Percentiles rank a stretch among this genome's conserved stretches.
Evolutionary conservation across 2,797 vertebrate genomes (phyloP).

Genomic region (Crenichthys baileyi): DNA sequence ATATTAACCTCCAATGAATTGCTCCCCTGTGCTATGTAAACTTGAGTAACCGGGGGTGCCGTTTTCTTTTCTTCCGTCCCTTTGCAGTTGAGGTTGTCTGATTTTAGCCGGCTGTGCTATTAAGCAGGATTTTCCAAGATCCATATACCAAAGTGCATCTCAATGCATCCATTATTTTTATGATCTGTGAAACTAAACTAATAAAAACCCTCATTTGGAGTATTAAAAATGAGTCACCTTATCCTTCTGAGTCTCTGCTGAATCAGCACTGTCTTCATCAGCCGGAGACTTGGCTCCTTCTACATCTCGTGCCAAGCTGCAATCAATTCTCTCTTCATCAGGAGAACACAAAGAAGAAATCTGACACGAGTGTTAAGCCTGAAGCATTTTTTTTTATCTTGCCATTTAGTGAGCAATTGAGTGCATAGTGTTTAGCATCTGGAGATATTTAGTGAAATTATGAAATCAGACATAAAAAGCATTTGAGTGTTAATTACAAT

Average conservation of each 20-base stretch:
- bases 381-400: not conserved
- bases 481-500: not conserved
- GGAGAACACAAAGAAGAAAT: conserved; percentile 12
- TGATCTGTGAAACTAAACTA: conserved; percentile 60
- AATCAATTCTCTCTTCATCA: conserved; percentile 41
- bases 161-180: conserved; percentile 52
- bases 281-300: conserved; percentile 35
- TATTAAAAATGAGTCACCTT: conserved; percentile 67
- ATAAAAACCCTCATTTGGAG: conserved; percentile 64
- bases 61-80: conserved; percentile 20
- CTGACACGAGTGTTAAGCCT: conserved; percentile 8
- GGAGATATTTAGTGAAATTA: not conserved
- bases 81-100: conserved; percentile 10
- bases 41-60: conserved; percentile 44
- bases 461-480: not conserved
- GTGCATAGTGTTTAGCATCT: not conserved
- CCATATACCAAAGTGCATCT: conserved; percentile 26
- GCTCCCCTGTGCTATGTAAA: conserved; percentile 29
- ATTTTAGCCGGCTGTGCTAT: conserved; percentile 18
- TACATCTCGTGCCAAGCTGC: conserved; percentile 42
- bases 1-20: conserved; percentile 31
- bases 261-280: conserved; percentile 47
- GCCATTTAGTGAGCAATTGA: conserved; percentile 1
- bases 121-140: conserved; percentile 21
- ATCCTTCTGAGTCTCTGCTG: conserved; percentile 47